Percentiles rank a stretch among this genome's conserved stretches.
phyloP scores from a whole-genome alignment of 2,797 vertebrate species.

The Propithecus deckenii region DNA sequence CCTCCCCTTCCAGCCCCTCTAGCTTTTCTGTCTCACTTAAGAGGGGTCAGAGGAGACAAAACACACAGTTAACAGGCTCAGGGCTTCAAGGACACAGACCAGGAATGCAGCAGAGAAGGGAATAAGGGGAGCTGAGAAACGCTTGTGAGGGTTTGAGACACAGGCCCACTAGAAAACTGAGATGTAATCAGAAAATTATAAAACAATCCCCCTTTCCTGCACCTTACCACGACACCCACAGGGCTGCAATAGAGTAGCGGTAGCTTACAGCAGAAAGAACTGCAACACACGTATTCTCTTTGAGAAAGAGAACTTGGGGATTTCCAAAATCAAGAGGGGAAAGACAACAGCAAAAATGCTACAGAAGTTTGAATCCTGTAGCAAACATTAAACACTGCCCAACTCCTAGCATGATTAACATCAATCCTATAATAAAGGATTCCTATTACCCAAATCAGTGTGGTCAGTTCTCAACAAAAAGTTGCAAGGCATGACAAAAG shows the following conservation, averaged over 20 bases:
- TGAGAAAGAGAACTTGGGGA: background rate
- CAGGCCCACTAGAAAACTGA: background rate
- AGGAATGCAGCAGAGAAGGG: background rate
- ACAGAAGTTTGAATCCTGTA: background rate
- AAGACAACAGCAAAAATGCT: background rate
- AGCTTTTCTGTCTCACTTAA: background rate
- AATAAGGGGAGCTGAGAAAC: background rate
- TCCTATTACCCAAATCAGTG: background rate
- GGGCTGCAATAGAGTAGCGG: background rate
- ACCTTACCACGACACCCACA: rapidly evolving
- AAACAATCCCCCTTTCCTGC: rapidly evolving
- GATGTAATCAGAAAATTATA: background rate
- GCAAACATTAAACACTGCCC: background rate
- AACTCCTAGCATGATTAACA: background rate
- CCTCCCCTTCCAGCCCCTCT: background rate
- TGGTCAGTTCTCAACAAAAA: background rate
- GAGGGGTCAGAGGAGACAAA: background rate
- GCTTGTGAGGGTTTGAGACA: background rate
- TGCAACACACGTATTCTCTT: background rate
- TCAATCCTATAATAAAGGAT: background rate
- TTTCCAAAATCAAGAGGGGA: background rate
- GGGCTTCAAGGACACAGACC: background rate
- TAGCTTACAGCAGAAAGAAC: background rate
- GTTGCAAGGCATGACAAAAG: background rate
- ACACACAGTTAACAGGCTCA: background rate